phyloP scores from a whole-genome alignment of 1,140 invertebrate genomes.

The Drosophila arizonae region DNA sequence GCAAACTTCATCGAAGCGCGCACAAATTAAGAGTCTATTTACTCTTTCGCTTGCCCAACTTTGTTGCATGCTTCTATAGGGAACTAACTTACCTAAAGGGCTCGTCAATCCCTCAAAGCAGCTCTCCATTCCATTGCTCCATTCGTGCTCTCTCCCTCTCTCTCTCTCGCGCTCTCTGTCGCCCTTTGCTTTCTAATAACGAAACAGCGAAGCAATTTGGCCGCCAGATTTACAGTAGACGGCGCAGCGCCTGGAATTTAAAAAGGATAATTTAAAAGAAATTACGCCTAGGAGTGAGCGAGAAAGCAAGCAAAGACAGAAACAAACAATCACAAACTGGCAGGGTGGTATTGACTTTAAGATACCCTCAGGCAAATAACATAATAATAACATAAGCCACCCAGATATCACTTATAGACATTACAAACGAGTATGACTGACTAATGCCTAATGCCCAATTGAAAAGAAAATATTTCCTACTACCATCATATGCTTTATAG shows the following conservation, averaged over 20 bases:
- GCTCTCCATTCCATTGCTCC: not conserved
- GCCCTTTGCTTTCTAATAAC: constrained; percentile 32
- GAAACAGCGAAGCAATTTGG: constrained; percentile 65
- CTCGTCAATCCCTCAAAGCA: constrained; percentile 40
- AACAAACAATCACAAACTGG: not conserved
- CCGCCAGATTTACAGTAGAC: constrained; percentile 33
- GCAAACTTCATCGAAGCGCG: constrained; percentile 41
- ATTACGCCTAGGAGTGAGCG: constrained; percentile 53
- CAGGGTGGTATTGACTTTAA: not conserved
- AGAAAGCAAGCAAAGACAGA: constrained; percentile 26
- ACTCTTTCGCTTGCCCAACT: constrained; percentile 53
- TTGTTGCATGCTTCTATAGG: constrained; percentile 21
- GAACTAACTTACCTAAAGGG: constrained; percentile 18
- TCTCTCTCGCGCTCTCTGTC: not conserved
- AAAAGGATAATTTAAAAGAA: constrained; percentile 78
- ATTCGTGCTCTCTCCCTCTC: not conserved
- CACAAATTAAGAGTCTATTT: constrained; percentile 75
- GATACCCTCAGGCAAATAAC: not conserved
- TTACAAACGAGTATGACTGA: too few species aligned
- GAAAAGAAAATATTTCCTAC: too few species aligned
- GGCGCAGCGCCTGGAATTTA: constrained; percentile 53
- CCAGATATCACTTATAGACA: too few species aligned
- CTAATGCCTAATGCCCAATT: too few species aligned
- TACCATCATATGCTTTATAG: too few species aligned
- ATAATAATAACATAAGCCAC: too few species aligned